phyloP scores from a whole-genome alignment of 2,113 vertebrate genomes.

The Gnathonemus echidnorhynchus region DNA sequence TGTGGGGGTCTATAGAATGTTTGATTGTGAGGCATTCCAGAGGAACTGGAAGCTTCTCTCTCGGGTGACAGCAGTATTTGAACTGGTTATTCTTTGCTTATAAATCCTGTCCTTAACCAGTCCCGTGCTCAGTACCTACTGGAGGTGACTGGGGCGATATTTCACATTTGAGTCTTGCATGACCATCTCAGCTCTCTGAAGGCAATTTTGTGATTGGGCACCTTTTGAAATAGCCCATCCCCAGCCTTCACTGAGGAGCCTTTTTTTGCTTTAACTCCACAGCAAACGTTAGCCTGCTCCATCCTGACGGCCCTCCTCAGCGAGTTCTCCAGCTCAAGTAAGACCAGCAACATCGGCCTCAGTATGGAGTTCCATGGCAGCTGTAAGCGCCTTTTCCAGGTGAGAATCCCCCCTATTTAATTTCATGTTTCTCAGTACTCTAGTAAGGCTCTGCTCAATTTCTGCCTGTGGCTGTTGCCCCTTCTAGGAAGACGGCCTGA shows the following conservation, averaged over 20 bases:
- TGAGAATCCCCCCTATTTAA: conserved; percentile 42
- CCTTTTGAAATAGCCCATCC: not conserved
- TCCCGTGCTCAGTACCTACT: not conserved
- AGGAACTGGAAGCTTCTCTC: not conserved
- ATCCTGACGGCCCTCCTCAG: conserved; percentile 91
- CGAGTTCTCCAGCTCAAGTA: conserved; percentile 98
- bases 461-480: not conserved
- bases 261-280: conserved; percentile 37
- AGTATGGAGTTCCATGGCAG: conserved; percentile 98
- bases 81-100: not conserved
- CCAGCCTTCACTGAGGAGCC: not conserved
- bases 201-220: no score
- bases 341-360: conserved; percentile 98
- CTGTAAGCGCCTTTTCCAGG: conserved; percentile 97
- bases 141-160: not conserved
- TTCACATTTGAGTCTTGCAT: not conserved
- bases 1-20: not conserved
- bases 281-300: conserved; percentile 98
- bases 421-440: not conserved
- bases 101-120: not conserved
- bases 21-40: not conserved
- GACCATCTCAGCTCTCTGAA: not conserved
- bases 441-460: not conserved
- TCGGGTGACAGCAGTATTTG: not conserved
- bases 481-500: conserved; percentile 87